These are phyloP conservation scores for Scomber japonicus DNA, from an alignment of 2,113 vertebrate species.

Conservation along the genomic window DNA sequence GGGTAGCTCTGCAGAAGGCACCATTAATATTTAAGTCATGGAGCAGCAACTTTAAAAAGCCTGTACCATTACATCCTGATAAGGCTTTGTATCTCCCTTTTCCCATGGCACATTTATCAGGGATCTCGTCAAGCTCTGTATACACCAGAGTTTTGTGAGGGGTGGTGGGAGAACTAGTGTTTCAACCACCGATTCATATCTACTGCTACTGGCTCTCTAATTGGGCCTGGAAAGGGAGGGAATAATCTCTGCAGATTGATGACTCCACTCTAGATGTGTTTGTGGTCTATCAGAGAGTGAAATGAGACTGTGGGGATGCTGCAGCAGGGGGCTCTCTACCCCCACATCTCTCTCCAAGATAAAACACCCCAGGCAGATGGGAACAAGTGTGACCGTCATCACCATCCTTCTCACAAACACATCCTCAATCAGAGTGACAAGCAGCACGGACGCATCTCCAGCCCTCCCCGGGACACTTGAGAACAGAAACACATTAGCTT, in stretches of 20 bases:
- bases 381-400: slow-evolving; percentile 81
- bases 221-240: slow-evolving; percentile 74
- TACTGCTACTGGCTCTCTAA: slow-evolving; percentile 72
- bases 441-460: slow-evolving; percentile 54
- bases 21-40: slow-evolving; percentile 79
- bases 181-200: slow-evolving; percentile 73
- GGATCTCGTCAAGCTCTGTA: slow-evolving; percentile 69
- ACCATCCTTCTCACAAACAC: slow-evolving; percentile 75
- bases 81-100: slow-evolving; percentile 72
- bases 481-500: slow-evolving; percentile 67
- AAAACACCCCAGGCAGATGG: slow-evolving; percentile 72
- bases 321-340: slow-evolving; percentile 60
- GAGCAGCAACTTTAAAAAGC: slow-evolving; percentile 68
- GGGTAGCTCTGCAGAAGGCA: slow-evolving; percentile 52
- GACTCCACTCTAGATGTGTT: slow-evolving; percentile 75
- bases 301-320: slow-evolving; percentile 80
- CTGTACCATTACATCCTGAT: slow-evolving; percentile 78
- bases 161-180: slow-evolving; percentile 61
- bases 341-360: slow-evolving; percentile 70
- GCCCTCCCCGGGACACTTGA: slow-evolving; percentile 48
- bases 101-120: slow-evolving; percentile 77
- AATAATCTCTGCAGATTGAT: slow-evolving; percentile 82
- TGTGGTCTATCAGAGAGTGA: slow-evolving; percentile 86
- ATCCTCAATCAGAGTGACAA: slow-evolving; percentile 78
- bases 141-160: slow-evolving; percentile 68